Conservation (phyloP, 2,888 invertebrate species). For the Heteromurus nitidus region DNA sequence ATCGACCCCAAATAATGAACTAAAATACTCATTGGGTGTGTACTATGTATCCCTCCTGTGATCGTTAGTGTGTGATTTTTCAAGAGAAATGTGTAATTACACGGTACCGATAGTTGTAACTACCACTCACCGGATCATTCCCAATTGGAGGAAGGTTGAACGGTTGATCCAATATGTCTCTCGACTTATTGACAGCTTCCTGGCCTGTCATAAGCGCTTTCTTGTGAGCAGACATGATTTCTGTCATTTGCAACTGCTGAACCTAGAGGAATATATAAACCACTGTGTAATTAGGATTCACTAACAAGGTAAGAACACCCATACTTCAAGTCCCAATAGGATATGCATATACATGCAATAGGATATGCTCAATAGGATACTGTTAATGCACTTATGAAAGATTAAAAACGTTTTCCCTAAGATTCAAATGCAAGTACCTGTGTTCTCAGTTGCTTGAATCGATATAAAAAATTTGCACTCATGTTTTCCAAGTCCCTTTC, state of each 20-base stretch:
- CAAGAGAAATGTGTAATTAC: slow-evolving; percentile 71
- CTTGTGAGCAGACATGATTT: slow-evolving; percentile 92
- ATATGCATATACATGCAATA: not conserved
- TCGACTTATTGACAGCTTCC: slow-evolving; percentile 83
- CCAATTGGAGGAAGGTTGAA: slow-evolving; percentile 72
- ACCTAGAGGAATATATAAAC: slow-evolving; percentile 77
- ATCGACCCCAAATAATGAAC: not conserved
- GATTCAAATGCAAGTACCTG: slow-evolving; percentile 56
- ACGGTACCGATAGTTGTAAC: slow-evolving; percentile 71
- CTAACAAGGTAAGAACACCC: not conserved
- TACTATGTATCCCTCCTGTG: slow-evolving; percentile 15
- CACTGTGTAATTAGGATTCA: not conserved
- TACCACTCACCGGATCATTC: slow-evolving; percentile 73
- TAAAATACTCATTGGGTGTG: not conserved
- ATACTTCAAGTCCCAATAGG: too few species aligned
- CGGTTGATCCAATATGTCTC: slow-evolving; percentile 71
- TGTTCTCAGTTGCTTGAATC: slow-evolving; percentile 59
- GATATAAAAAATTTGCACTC: slow-evolving; percentile 61
- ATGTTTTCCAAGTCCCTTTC: too few species aligned
- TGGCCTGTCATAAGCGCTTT: slow-evolving; percentile 92
- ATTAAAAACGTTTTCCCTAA: too few species aligned
- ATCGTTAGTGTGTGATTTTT: slow-evolving; percentile 53
- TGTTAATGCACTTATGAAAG: not conserved
- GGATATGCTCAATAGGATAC: not conserved
- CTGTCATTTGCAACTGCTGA: slow-evolving; percentile 90